A percentile compares a stretch with the other conserved stretches of the same genome.
These are phyloP conservation scores for Patagioenas fasciata DNA, from an alignment of 2,113 vertebrate genomes.

Conservation along the genomic window DNA sequence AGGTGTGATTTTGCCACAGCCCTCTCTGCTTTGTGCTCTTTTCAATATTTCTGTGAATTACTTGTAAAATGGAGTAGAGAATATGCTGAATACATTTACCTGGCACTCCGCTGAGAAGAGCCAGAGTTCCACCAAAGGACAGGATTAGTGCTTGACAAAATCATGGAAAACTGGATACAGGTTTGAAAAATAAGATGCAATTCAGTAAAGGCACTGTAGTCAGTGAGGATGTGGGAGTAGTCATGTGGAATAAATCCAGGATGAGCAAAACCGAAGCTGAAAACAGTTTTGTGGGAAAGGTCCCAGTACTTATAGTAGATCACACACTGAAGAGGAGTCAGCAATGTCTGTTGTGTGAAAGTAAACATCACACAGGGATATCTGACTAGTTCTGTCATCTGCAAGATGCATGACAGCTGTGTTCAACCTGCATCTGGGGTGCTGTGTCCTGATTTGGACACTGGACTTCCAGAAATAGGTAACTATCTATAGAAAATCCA, in stretches of 20 bases:
- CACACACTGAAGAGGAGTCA: background rate
- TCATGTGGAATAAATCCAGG: background rate
- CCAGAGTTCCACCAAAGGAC: background rate
- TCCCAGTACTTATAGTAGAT: background rate
- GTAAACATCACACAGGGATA: background rate
- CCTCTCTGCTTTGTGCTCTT: fast-evolving
- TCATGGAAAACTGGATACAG: background rate
- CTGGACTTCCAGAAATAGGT: background rate
- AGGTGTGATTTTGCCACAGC: background rate
- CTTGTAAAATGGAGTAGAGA: background rate
- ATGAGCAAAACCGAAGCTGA: background rate
- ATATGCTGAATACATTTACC: background rate
- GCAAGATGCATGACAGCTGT: background rate
- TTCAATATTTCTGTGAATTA: background rate
- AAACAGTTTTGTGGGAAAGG: background rate
- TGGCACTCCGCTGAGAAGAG: background rate
- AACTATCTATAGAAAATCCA: background rate
- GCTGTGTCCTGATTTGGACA: background rate
- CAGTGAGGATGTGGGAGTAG: background rate
- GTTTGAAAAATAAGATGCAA: background rate
- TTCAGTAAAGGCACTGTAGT: background rate
- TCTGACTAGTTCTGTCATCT: background rate
- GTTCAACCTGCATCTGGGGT: background rate
- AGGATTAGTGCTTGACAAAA: background rate
- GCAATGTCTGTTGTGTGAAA: background rate